Base-by-base conservation (phyloP, 2,888 invertebrate species). In the Carterocephalus palaemon region DNA sequence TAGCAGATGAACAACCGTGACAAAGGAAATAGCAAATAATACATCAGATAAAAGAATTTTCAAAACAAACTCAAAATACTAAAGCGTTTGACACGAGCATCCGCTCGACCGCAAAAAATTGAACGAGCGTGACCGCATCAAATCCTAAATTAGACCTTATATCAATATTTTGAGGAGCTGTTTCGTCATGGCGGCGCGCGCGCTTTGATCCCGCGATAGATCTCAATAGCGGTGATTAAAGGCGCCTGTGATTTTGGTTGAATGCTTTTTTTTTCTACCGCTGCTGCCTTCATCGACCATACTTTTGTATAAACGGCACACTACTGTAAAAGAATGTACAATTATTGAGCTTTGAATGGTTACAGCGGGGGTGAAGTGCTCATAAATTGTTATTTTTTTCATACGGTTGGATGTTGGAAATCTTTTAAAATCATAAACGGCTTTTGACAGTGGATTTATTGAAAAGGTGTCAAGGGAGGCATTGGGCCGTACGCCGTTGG, bases 321-420 rank as follows among this genome's bases (percentile, higher is more conserved):
- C 86, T 85, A 86, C 86, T 80, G 85, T 85, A 84, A 85, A 85
- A 86, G 86, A 85, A 85, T 86, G 83, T 85, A 86, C 86, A 86
- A 86, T 86, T 85, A 86, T 84, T 79, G 77, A 67, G 78, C 74
- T 83, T 84, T 85, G 86, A 85, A 85, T 81, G 76, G 80, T 74
- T 85, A 77, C 86, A 82, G 85, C 84, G 86, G 83, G 86, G 78
- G 84, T 83, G 84, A 84, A 82, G 81, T 80, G 82, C 73, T 70
- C 85, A 84, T 86, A 86, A 86, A 86, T 86, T 82, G 80, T 77
- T 73, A 60, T 71, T 83, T 81, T 85, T 83, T 76, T 64, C 37
- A 53, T 52, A 38, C 59, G 59, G 60, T 63, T 64, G 62, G 67
- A 70, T 69, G 72, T 75, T 78, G 53, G 70, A 73, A 76, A 78